Evolutionary conservation across 2,888 invertebrate genomes (phyloP), one percentile per base, ranked within the genome.

Genomic region (Ophioninae sp.): DNA sequence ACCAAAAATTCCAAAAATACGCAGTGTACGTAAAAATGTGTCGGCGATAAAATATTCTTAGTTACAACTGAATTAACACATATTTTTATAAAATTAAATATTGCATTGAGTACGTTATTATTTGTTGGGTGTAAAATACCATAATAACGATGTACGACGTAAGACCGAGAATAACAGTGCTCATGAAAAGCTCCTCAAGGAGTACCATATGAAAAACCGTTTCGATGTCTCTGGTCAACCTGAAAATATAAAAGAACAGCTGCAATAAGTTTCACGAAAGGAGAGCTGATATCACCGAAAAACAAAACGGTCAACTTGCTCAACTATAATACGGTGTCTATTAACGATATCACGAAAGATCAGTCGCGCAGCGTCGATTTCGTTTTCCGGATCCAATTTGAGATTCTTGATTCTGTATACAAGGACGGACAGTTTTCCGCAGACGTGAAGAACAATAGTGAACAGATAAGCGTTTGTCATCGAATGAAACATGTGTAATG

Each of bases 371-470:
- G n/a, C 6, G 1, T 64, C 37, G 7, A 17, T 69, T 41, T 20
- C 56, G 0, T 72, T 65, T 0, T 7, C 50, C 1, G 74, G n/a
- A 23, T 50, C 41, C 20, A 69, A 37, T 7, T 80, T 20, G 13
- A 80, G 41, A 37, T 76, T 77, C 30, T 62, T 68, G 20, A 83
- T 77, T 77, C 83, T 73, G 21, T 68, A 44, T 20, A 80, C 76
- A n/a, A 83, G 30, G 44, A 83, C 80, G 59, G 83, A 62, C 64
- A 83, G 62, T 68, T 77, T 68, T n/a, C 83, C 83, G 69, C 77
- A 77, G 13, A 80, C 83, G 41, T 80, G 79, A 7, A 83, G 72
- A 3, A 83, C 77, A 50, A 83, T 44, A 30, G 80, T 67, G 20
- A 80, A 80, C 7, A 83, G 62, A 20, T 69, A 83, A 37, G 68